Evolutionary conservation across 2,797 vertebrate genomes (phyloP).

Genomic region (Pseudopleuronectes americanus): DNA sequence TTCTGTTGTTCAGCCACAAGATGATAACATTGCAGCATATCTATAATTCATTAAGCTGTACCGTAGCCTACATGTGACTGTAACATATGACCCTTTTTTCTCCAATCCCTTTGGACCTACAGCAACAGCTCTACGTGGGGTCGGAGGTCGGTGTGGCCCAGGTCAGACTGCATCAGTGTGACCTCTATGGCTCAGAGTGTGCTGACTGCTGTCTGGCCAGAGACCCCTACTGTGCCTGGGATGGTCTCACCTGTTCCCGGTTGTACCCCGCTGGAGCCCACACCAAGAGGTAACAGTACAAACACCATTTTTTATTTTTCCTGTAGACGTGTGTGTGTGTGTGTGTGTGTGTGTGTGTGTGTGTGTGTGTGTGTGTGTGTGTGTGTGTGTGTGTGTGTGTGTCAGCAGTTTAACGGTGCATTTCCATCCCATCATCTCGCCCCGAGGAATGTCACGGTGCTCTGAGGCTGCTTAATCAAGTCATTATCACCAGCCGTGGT

Average conservation of each 20-base stretch:
- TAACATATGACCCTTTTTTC: too few relatives aligned
- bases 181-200: slow-evolving; percentile 94
- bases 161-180: slow-evolving; percentile 93
- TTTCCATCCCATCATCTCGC: slow-evolving; percentile 26
- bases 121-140: slow-evolving; percentile 97
- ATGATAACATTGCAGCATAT: slow-evolving; percentile 59
- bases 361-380: not conserved
- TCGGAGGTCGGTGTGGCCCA: slow-evolving; percentile 90
- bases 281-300: slow-evolving; percentile 88
- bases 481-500: slow-evolving; percentile 37
- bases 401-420: slow-evolving; percentile 40
- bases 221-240: slow-evolving; percentile 98
- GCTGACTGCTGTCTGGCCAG: slow-evolving; percentile 96
- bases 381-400: slow-evolving; percentile 1
- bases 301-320: not conserved
- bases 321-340: not conserved
- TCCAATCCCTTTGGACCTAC: slow-evolving; percentile 20
- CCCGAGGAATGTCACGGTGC: slow-evolving; percentile 44
- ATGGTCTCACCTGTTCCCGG: slow-evolving; percentile 93
- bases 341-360: not conserved
- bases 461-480: slow-evolving; percentile 38
- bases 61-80: not conserved
- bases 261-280: slow-evolving; percentile 90
- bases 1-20: slow-evolving; percentile 69
- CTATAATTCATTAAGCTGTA: slow-evolving; percentile 1